A percentile compares a stretch with the other conserved stretches of the same genome.
Conservation (phyloP, 1,140 invertebrate species). For the Drosophila novamexicana region DNA sequence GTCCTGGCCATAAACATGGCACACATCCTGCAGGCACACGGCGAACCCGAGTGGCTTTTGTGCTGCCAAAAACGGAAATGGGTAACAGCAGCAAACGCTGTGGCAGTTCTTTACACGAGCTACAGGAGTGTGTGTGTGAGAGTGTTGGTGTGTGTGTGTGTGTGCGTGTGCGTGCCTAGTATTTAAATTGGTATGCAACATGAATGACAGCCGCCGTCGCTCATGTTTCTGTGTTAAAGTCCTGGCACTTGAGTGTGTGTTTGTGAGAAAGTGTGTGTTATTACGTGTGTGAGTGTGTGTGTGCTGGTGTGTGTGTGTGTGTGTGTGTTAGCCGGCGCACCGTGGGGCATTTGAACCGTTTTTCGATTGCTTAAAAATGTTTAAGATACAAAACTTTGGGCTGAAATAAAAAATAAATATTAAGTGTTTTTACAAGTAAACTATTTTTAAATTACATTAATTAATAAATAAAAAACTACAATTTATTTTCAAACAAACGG, state of each 20-base stretch:
- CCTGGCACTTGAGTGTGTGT: conserved; percentile 38
- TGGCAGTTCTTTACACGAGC: conserved; percentile 22
- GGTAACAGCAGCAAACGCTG: conserved; percentile 71
- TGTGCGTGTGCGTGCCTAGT: conserved; percentile 60
- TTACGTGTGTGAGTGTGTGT: too few species aligned
- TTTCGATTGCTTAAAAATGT: too few species aligned
- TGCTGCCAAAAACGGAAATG: conserved; percentile 78
- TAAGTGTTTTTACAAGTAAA: too few species aligned
- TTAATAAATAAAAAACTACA: too few species aligned
- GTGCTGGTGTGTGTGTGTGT: too few species aligned
- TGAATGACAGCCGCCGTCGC: conserved; percentile 75
- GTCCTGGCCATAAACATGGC: conserved; percentile 70
- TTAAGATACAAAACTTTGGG: too few species aligned
- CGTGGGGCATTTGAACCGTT: too few species aligned
- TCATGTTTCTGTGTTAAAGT: conserved; percentile 70
- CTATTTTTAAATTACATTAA: too few species aligned
- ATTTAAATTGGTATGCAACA: conserved; percentile 83
- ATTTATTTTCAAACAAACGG: too few species aligned
- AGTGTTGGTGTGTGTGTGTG: conserved; percentile 40
- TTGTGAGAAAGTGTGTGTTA: neutral
- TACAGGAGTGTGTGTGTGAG: neutral
- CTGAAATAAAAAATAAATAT: too few species aligned
- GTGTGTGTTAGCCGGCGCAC: too few species aligned
- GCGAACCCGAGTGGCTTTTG: conserved; percentile 70
- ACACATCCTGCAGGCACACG: conserved; percentile 75